These are phyloP conservation scores for Dysmachus trigonus DNA, from an alignment of 2,888 invertebrate genomes.

Conservation along the genomic window DNA sequence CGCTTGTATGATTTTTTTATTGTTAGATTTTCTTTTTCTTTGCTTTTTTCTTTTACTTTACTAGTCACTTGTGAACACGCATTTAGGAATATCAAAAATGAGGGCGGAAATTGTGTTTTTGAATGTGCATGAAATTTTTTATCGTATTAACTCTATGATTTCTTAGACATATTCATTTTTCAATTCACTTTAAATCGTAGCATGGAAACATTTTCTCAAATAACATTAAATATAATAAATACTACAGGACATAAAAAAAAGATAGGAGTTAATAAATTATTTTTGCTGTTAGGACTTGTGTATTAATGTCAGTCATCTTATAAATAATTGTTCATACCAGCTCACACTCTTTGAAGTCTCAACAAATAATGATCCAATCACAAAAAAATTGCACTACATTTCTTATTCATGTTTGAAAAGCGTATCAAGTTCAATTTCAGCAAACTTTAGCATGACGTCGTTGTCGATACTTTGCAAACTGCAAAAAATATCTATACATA, in stretches of 20 bases:
- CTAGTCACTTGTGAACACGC: conserved; percentile 33
- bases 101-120: conserved; percentile 34
- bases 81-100: conserved; percentile 42
- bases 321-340: no score
- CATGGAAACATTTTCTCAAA: not conserved
- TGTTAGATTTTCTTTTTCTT: not conserved
- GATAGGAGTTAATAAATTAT: not conserved
- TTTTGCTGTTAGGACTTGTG: not conserved
- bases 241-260: no score
- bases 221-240: not conserved
- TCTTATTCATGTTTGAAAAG: no score
- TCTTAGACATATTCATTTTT: not conserved
- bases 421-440: no score
- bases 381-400: no score
- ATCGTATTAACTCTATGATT: not conserved
- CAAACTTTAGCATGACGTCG: no score
- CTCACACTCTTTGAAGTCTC: no score
- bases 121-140: conserved; percentile 32
- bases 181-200: not conserved
- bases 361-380: no score
- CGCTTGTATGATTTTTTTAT: not conserved
- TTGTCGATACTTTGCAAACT: no score
- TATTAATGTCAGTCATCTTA: no score
- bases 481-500: no score
- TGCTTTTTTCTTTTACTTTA: not conserved